phyloP scores from a whole-genome alignment of 2,888 invertebrate species.

The Doris montereyensis region DNA sequence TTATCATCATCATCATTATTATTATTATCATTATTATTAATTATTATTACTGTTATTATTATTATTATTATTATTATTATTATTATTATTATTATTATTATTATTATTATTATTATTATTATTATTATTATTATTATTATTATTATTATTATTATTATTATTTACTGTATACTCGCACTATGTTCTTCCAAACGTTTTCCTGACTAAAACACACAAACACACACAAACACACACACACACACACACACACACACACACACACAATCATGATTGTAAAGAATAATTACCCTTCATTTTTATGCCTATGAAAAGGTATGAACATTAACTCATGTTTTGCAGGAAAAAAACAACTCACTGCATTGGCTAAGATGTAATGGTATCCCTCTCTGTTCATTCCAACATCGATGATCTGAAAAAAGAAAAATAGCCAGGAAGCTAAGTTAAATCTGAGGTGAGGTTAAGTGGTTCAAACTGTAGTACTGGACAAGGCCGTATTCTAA shows the following conservation, averaged over 20 bases:
- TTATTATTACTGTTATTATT: background rate
- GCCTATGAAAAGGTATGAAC: too few species aligned
- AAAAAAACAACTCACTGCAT: conserved; percentile 59
- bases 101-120: background rate
- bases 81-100: background rate
- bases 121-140: too few species aligned
- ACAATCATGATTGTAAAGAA: background rate
- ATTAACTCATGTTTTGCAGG: too few species aligned
- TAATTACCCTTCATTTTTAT: too few species aligned
- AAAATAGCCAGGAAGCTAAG: too few species aligned
- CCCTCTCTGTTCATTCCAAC: conserved; percentile 73
- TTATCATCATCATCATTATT: background rate
- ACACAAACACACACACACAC: conserved; percentile 2
- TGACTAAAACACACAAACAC: conserved; percentile 23
- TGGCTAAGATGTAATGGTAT: conserved; percentile 71
- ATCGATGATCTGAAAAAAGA: conserved; percentile 58
- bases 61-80: background rate
- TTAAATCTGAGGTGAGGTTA: too few species aligned
- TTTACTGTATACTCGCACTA: too few species aligned
- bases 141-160: too few species aligned
- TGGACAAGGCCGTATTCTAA: too few species aligned
- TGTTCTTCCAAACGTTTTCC: too few species aligned
- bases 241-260: conserved; percentile 4
- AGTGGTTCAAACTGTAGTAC: too few species aligned
- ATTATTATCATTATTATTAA: background rate